Evolutionary conservation across 2,888 invertebrate genomes (phyloP).

Genomic region (Uloborus plumipes): DNA sequence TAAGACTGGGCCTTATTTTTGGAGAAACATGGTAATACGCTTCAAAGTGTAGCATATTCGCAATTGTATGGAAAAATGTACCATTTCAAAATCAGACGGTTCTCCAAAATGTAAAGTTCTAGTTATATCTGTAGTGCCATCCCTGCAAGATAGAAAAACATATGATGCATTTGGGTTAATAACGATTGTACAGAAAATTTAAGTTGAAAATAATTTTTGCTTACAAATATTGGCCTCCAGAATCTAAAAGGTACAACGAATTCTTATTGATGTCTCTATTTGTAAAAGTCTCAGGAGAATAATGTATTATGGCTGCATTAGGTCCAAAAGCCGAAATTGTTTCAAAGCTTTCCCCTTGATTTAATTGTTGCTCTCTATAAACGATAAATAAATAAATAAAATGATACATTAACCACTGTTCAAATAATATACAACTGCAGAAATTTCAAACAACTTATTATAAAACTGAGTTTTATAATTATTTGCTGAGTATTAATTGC

Average conservation of each 20-base stretch:
- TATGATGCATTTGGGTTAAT: background rate
- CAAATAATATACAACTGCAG: too few relatives aligned
- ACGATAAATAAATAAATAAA: conserved; percentile 4
- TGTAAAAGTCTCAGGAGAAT: conserved; percentile 68
- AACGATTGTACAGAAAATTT: background rate
- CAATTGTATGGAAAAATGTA: background rate
- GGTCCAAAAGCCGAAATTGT: conserved; percentile 70
- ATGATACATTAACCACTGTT: background rate
- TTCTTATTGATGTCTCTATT: conserved; percentile 70
- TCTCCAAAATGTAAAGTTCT: conserved; percentile 89
- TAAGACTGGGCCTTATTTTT: too few relatives aligned
- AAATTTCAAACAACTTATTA: too few relatives aligned
- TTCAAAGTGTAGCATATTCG: too few relatives aligned
- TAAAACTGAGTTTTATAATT: too few relatives aligned
- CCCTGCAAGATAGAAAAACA: conserved; percentile 72
- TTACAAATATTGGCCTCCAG: conserved; percentile 70
- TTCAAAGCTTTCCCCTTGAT: conserved; percentile 70
- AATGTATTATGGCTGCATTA: conserved; percentile 71
- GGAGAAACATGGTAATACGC: too few relatives aligned
- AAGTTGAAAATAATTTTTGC: conserved; percentile 71
- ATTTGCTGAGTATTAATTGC: too few relatives aligned
- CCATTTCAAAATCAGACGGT: conserved; percentile 79
- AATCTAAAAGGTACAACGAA: conserved; percentile 67
- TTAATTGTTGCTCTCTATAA: conserved; percentile 67
- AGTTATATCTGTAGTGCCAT: conserved; percentile 93